Base-by-base conservation (phyloP, 1,140 invertebrate species). In the Fopius arisanus region DNA sequence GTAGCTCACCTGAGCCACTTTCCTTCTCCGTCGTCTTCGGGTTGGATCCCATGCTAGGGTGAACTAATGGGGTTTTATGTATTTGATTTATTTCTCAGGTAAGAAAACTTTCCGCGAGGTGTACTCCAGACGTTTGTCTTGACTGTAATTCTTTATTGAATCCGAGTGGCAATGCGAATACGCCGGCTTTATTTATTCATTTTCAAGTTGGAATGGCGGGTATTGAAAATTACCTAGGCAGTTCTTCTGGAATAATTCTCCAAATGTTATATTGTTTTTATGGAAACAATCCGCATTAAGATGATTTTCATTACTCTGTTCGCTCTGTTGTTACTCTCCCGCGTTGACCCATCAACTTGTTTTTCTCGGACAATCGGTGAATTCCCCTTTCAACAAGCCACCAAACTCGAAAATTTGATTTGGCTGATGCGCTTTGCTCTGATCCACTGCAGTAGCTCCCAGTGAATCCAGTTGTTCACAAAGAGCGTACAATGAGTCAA, bases 391-490 rank as follows among this genome's bases (percentile, higher is more conserved):
- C 37, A 65, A 28, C 65, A 43, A 21, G 19, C 67, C 70, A 62
- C 74, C 73, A 48, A 63, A 73, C 77, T 78, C 81, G 83, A 81
- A 86, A 82, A 84, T 84, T 84, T 77, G 81, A 84, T 83, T 72
- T 78, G 71, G 70, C 70, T 73, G 26, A 75, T 73, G 33, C 62
- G 78, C 78, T 78, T 76, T 72, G 37, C 37, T 51, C 21, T 29
- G 59, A 75, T 79, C 78, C 78, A 78, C 72, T 70, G 70, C 77
- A 72, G 68, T 78, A 78, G 75, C 62, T 41, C 16, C 19, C 63
- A n/a, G 59, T 37, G 29, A 33, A 37, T 21, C 69, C 29, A 26
- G 43, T 48, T 69, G 23, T 69, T 59, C 54, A 59, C 54, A 59
- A 59, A 28, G 54, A 21, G 21, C 23, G 23, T 12, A 59, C 54